A percentile compares a stretch with the other conserved stretches of the same genome.
phyloP scores from a whole-genome alignment of 2,888 invertebrate genomes.

The Dasysyrphus tricinctus region DNA sequence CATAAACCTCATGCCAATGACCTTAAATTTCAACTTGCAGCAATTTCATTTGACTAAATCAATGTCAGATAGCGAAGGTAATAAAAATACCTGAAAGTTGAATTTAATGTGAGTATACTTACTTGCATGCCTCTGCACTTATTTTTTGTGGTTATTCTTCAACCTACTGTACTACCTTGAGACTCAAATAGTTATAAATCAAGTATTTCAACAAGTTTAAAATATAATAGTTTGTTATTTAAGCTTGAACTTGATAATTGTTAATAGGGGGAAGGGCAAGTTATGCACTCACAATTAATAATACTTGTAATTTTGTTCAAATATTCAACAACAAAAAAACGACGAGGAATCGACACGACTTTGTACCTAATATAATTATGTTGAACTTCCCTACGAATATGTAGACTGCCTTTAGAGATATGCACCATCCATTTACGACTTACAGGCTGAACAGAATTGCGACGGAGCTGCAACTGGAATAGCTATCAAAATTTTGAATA shows the following conservation, averaged over 20 bases:
- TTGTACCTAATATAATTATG: no score
- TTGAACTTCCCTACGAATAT: no score
- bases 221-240: background rate
- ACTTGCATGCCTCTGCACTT: slow-evolving; percentile 9
- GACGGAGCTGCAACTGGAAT: no score
- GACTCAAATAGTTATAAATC: background rate
- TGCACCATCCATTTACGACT: no score
- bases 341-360: no score
- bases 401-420: no score
- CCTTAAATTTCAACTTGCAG: background rate
- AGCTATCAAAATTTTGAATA: no score
- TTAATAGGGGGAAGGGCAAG: background rate
- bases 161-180: slow-evolving; percentile 12
- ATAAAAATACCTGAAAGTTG: slow-evolving; percentile 14
- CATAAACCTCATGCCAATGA: background rate
- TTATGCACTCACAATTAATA: background rate
- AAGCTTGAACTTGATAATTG: slow-evolving; percentile 9
- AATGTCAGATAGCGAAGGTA: slow-evolving; percentile 12
- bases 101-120: background rate
- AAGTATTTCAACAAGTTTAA: slow-evolving; percentile 12
- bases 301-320: background rate
- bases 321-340: no score
- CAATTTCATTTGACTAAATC: background rate
- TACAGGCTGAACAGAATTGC: no score
- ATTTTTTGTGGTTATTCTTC: background rate